These are phyloP conservation scores for Drosophila pseudoananassae DNA, from an alignment of 1,140 invertebrate species.

Conservation along the genomic window DNA sequence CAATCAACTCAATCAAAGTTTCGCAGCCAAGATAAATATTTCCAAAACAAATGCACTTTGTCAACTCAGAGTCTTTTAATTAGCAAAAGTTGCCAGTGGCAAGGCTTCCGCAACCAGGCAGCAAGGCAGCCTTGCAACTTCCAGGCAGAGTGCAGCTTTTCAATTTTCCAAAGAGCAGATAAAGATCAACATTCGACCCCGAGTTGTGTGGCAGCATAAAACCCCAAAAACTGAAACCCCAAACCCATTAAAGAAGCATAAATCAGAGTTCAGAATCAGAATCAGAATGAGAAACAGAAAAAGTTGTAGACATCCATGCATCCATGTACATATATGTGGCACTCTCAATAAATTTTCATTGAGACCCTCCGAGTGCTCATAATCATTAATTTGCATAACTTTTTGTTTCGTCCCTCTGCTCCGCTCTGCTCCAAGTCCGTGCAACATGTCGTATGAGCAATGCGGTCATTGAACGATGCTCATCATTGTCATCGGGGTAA, in stretches of 20 bases:
- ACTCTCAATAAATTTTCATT: constrained; percentile 55
- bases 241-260: constrained; percentile 31
- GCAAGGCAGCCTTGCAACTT: constrained; percentile 33
- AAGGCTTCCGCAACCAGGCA: not conserved
- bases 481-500: not conserved
- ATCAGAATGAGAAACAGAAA: not conserved
- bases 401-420: constrained; percentile 13
- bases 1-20: constrained; percentile 26
- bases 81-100: constrained; percentile 39
- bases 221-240: not conserved
- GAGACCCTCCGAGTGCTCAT: constrained; percentile 35
- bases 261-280: constrained; percentile 23
- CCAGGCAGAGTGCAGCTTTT: constrained; percentile 10
- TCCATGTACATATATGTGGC: not conserved
- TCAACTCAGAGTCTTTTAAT: constrained; percentile 45
- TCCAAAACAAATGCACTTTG: constrained; percentile 34
- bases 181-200: constrained; percentile 33
- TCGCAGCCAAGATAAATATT: constrained; percentile 23
- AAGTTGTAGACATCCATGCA: not conserved
- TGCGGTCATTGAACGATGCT: constrained; percentile 40
- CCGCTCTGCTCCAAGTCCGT: not conserved
- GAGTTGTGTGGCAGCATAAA: constrained; percentile 11
- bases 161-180: constrained; percentile 33
- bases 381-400: constrained; percentile 60
- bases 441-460: constrained; percentile 65